Percentiles rank a stretch among this genome's conserved stretches.
These are phyloP conservation scores for Alviniconcha marisindica DNA, from an alignment of 1,140 invertebrate genomes.

Conservation along the genomic window DNA sequence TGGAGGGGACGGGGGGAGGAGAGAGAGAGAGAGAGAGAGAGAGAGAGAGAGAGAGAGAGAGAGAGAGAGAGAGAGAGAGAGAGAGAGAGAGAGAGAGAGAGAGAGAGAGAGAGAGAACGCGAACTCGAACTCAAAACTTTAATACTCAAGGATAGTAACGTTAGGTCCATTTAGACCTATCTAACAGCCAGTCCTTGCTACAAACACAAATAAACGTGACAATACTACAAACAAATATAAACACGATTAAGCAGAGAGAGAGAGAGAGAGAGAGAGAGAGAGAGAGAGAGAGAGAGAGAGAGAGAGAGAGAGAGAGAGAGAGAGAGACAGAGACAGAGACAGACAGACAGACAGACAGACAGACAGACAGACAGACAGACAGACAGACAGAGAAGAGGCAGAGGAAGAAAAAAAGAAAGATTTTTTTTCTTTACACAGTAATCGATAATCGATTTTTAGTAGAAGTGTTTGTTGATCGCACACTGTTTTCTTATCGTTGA, in stretches of 20 bases:
- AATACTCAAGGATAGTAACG: no score
- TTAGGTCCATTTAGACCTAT: no score
- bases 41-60: constrained; percentile 1
- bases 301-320: neutral
- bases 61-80: constrained; percentile 12
- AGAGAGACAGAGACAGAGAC: constrained; percentile 11
- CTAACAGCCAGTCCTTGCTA: no score
- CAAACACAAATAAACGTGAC: neutral
- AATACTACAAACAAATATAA: neutral
- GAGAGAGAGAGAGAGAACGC: neutral
- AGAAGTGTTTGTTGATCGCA: no score
- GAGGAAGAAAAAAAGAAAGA: no score
- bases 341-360: constrained; percentile 1
- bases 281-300: neutral
- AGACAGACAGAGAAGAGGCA: no score
- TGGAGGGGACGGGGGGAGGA: neutral
- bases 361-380: neutral
- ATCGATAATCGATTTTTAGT: no score
- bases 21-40: neutral
- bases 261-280: constrained; percentile 13
- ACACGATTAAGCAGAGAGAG: neutral
- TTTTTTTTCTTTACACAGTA: no score
- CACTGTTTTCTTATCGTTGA: no score
- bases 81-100: neutral
- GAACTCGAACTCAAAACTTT: no score